These are phyloP conservation scores for Talpa occidentalis DNA, from an alignment of 2,113 vertebrate genomes.

Conservation along the genomic window DNA sequence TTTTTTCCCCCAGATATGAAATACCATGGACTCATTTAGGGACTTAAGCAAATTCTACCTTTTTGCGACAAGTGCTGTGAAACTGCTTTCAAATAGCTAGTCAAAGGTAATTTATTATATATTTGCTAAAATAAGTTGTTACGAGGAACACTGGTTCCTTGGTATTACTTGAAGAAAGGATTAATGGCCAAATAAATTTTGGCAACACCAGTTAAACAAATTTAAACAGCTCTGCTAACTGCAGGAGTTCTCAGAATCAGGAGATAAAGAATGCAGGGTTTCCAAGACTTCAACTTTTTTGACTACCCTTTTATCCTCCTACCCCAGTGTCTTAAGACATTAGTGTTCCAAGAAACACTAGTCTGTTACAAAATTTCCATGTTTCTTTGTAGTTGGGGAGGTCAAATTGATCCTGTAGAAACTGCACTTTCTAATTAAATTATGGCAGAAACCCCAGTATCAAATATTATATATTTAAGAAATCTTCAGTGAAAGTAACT, in stretches of 20 bases:
- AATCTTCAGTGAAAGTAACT: slow-evolving; percentile 10
- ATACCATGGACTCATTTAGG: slow-evolving; percentile 8
- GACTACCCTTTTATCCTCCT: background rate
- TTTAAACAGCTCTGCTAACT: slow-evolving; percentile 46
- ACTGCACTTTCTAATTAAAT: slow-evolving; percentile 50
- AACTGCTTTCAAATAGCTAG: slow-evolving; percentile 42
- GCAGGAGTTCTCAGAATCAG: slow-evolving; percentile 21
- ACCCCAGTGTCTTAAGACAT: background rate
- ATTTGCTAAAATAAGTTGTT: slow-evolving; percentile 37
- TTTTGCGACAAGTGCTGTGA: slow-evolving; percentile 18
- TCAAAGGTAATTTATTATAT: slow-evolving; percentile 28
- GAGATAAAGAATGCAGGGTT: background rate
- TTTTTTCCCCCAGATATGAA: slow-evolving; percentile 5
- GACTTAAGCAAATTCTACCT: slow-evolving; percentile 50
- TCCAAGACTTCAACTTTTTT: background rate
- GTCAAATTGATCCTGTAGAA: background rate
- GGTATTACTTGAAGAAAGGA: slow-evolving; percentile 23
- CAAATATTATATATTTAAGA: slow-evolving; percentile 57
- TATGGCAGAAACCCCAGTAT: slow-evolving; percentile 39
- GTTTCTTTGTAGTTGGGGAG: slow-evolving; percentile 24
- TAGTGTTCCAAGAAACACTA: slow-evolving; percentile 8
- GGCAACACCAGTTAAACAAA: background rate
- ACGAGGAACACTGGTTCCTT: background rate
- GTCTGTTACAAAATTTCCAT: slow-evolving; percentile 31
- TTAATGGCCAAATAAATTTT: slow-evolving; percentile 49